phyloP scores from a whole-genome alignment of 1,140 invertebrate species.

The Trichogramma pretiosum region DNA sequence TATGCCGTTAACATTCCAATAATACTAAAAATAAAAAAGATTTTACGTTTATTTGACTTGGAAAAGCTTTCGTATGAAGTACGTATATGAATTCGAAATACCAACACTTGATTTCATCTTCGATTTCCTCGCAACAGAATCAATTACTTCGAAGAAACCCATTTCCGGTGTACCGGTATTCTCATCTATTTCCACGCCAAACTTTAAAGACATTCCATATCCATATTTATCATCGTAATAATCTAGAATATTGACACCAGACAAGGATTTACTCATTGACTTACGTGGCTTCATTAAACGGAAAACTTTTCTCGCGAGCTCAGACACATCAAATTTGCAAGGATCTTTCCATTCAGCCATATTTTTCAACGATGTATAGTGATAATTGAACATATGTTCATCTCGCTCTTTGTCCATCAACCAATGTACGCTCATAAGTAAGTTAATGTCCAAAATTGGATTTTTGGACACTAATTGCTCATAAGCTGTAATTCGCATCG shows the following conservation, averaged over 20 bases:
- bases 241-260: constrained; percentile 22
- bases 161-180: constrained; percentile 20
- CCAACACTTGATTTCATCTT: constrained; percentile 19
- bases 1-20: constrained; percentile 22
- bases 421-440: constrained; percentile 37
- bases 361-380: constrained; percentile 37
- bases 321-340: constrained; percentile 27
- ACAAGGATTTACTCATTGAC: constrained; percentile 13
- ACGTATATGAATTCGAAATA: no score
- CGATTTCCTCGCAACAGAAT: background rate
- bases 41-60: no score
- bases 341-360: constrained; percentile 34
- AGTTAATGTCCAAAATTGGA: constrained; percentile 23
- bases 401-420: constrained; percentile 37
- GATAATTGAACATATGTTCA: constrained; percentile 40
- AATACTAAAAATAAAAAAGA: constrained; percentile 20
- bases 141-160: constrained; percentile 18
- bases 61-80: no score
- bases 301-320: constrained; percentile 28
- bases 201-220: constrained; percentile 21
- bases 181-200: constrained; percentile 19
- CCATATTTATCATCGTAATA: constrained; percentile 29
- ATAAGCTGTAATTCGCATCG: constrained; percentile 35
- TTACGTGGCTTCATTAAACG: constrained; percentile 24
- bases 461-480: constrained; percentile 33